Evolutionary conservation across 2,113 vertebrate genomes (phyloP), one percentile per base, ranked within the genome.

Genomic region (Sylvietta virens): DNA sequence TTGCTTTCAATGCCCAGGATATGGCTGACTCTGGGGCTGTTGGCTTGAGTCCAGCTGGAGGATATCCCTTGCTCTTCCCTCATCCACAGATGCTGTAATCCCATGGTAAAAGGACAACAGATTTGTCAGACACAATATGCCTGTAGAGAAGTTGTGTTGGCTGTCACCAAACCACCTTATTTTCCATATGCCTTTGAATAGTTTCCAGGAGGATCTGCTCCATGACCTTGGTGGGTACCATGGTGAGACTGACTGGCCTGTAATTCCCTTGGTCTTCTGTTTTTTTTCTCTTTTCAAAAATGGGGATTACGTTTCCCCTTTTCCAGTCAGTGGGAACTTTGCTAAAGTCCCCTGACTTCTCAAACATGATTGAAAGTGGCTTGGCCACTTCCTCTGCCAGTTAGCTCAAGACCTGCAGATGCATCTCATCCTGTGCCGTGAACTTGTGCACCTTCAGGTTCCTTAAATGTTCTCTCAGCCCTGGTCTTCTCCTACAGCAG

Each of bases 61-160:
- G 39, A 22, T 60, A 11, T 53, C 9, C 22, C 6, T 53, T 60
- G 15, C 9, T 53, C 17, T 54, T 53, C 15, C 21, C 14, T 47
- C 33, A 31, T 45, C 20, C 16, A 40, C 53, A 51, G 39, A n/a
- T 12, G 9, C 3, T 40, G 28, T 60, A n/a, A n/a, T 11, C 3
- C 11, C 24, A 22, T 22, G 26, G 24, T 31, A 47, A 67, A 89
- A 74, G 28, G 45, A 24, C 53, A n/a, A 11, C 28, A 39, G 33
- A 30, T 81, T 51, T 20, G 2, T 58, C 44, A 73, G 27, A 39
- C 67, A 44, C 27, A n/a, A 14, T 39, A 39, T 53, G 7, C 16
- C 10, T 0, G 0, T 5, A 6, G 19, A 8, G 3, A 81, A 39
- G 33, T 53, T 1, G 0, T n/a, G 13, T 30, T 74, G 39, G 16